Evolutionary conservation across 1,140 invertebrate species (phyloP).

Genomic region (Drosophila triauraria): DNA sequence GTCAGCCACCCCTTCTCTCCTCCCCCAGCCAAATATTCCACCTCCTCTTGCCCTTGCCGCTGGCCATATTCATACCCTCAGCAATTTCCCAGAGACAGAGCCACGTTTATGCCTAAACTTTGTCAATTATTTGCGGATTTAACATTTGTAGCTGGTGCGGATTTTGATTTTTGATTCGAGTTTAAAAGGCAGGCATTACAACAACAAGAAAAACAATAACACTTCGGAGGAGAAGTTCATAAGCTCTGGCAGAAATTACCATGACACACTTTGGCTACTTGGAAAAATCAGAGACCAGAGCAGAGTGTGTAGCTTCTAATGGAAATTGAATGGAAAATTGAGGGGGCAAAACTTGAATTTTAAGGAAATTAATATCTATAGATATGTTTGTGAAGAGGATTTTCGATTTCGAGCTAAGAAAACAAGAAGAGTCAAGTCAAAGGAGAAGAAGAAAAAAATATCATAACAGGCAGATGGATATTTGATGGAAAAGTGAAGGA

Average conservation of each 20-base stretch:
- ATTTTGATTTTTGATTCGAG: constrained; percentile 81
- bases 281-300: background rate
- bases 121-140: constrained; percentile 82
- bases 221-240: constrained; percentile 18
- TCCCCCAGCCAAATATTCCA: background rate
- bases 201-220: constrained; percentile 31
- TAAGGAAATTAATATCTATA: constrained; percentile 16
- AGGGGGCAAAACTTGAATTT: constrained; percentile 8
- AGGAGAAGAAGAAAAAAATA: background rate
- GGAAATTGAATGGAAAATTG: constrained; percentile 27
- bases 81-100: constrained; percentile 64
- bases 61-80: constrained; percentile 24
- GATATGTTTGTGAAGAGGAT: constrained; percentile 10
- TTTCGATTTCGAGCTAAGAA: constrained; percentile 2
- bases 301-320: constrained; percentile 8
- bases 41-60: constrained; percentile 6
- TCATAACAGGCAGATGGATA: background rate
- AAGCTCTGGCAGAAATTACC: constrained; percentile 39
- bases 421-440: background rate
- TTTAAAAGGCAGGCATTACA: constrained; percentile 64
- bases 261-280: constrained; percentile 36
- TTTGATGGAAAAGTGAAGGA: background rate
- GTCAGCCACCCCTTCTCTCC: constrained; percentile 12
- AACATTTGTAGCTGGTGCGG: constrained; percentile 81
- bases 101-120: constrained; percentile 82